Conservation (phyloP, 2,113 vertebrate genomes). For the Sylvicapra grimmia region DNA sequence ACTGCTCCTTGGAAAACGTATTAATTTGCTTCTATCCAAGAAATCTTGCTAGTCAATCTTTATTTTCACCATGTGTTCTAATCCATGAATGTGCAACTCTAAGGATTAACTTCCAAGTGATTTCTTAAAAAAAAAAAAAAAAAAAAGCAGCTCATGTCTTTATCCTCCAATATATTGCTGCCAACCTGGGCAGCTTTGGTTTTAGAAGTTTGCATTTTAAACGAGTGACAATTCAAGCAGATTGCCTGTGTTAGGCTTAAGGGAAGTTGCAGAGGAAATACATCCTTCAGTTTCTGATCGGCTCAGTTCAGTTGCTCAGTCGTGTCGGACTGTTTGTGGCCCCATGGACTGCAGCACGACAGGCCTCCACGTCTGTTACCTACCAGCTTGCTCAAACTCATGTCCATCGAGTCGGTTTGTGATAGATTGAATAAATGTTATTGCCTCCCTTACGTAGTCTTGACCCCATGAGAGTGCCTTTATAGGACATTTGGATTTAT, state of each 20-base stretch:
- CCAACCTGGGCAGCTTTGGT: background rate
- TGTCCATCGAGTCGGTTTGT: background rate
- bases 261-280: background rate
- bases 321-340: background rate
- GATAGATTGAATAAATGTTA: background rate
- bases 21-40: background rate
- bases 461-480: too few relatives aligned
- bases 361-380: background rate
- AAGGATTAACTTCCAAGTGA: background rate
- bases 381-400: background rate
- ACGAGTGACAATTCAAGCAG: background rate
- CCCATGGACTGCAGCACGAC: rapidly evolving
- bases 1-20: background rate
- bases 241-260: background rate
- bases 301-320: background rate
- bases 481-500: background rate
- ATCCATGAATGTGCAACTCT: background rate
- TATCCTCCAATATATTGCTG: background rate
- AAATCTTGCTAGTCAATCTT: background rate
- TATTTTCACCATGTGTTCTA: background rate
- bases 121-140: background rate
- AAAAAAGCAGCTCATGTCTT: background rate
- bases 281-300: background rate
- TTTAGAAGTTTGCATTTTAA: background rate
- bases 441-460: background rate